Evolutionary conservation across 30 jellyfish, hydroid and myxozoan species (phyloP).

Genomic region (Sanderia malayensis): DNA sequence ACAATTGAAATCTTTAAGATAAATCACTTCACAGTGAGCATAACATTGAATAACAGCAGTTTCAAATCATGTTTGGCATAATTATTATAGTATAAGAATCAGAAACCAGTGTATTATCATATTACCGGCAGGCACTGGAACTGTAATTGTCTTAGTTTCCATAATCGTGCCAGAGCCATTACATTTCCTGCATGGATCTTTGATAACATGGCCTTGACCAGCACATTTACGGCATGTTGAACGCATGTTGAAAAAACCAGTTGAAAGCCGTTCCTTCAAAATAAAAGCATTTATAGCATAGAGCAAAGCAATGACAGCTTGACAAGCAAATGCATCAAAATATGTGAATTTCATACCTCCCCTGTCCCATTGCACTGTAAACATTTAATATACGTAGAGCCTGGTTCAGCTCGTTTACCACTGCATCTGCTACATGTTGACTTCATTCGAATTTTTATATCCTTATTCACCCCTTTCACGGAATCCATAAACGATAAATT

Average conservation of each 20-base stretch:
- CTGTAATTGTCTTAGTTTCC: slow-evolving; percentile 79
- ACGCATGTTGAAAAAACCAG: slow-evolving; percentile 96
- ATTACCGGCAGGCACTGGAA: slow-evolving; percentile 97
- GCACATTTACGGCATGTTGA: slow-evolving; percentile 91
- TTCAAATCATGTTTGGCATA: too few species aligned
- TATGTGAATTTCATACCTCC: too few species aligned
- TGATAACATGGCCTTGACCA: slow-evolving; percentile 91
- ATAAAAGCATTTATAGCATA: too few species aligned
- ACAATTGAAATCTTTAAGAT: too few species aligned
- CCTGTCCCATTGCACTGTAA: slow-evolving; percentile 94
- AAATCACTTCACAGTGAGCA: too few species aligned
- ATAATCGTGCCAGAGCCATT: slow-evolving; percentile 88
- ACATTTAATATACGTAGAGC: slow-evolving; percentile 78
- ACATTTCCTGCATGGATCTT: slow-evolving; percentile 86
- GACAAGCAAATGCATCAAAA: too few species aligned
- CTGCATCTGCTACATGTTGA: slow-evolving; percentile 77
- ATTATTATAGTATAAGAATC: too few species aligned
- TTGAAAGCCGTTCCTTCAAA: slow-evolving; percentile 76
- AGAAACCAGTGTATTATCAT: not conserved
- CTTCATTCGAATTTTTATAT: slow-evolving; percentile 75
- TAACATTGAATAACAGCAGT: too few species aligned
- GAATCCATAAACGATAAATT: slow-evolving; percentile 88
- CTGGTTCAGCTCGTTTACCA: slow-evolving; percentile 96
- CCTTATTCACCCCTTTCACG: slow-evolving; percentile 89
- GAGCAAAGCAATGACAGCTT: too few species aligned